These are phyloP conservation scores for Pseudomyrmex sp. DNA, from an alignment of 1,140 invertebrate genomes.

Conservation along the genomic window DNA sequence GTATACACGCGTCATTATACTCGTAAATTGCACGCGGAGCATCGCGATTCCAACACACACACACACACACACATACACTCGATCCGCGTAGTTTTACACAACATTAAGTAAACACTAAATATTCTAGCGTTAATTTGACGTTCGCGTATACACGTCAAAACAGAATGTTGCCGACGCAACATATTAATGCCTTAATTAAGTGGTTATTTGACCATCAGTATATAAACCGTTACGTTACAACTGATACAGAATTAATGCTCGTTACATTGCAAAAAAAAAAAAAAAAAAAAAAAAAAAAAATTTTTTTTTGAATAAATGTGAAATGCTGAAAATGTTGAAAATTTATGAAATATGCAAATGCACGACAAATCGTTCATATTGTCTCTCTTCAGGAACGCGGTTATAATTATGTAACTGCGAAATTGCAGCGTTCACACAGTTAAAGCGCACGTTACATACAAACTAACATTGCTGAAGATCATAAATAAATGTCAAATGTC, in stretches of 20 bases:
- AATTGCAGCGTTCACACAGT: constrained; percentile 10
- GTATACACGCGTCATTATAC: constrained; percentile 19
- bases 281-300: background rate
- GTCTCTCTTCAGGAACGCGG: constrained; percentile 25
- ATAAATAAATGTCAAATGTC: constrained; percentile 43
- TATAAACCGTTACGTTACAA: constrained; percentile 7
- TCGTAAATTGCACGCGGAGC: background rate
- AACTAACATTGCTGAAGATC: background rate
- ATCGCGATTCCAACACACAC: background rate
- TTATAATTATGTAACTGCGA: constrained; percentile 29
- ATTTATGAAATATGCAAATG: constrained; percentile 43
- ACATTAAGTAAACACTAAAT: background rate
- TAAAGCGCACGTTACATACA: constrained; percentile 2
- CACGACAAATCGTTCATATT: constrained; percentile 21
- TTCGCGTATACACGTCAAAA: background rate
- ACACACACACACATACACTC: background rate
- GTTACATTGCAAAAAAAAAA: background rate
- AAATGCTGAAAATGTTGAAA: constrained; percentile 46
- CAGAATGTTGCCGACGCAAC: background rate
- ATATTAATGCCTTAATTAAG: constrained; percentile 50
- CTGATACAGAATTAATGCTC: background rate
- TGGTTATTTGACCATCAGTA: constrained; percentile 30
- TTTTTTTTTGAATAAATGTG: constrained; percentile 1
- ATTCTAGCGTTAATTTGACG: background rate
- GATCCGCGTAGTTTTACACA: constrained; percentile 13